phyloP scores from a whole-genome alignment of 2,113 vertebrate species.

The Planiliza haematocheilus region DNA sequence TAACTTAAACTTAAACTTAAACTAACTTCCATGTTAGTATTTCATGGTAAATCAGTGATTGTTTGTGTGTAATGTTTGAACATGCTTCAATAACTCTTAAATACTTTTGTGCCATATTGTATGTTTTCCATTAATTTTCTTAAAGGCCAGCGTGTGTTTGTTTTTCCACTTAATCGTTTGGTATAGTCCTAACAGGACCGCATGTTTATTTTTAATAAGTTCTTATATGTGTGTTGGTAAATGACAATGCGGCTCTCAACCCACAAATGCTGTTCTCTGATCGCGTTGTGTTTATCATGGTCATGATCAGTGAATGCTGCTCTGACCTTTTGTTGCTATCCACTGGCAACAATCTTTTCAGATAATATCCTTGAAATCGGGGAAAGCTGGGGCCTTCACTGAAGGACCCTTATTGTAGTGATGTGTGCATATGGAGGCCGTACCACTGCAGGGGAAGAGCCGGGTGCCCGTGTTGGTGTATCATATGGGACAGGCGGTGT shows the following conservation, averaged over 20 bases:
- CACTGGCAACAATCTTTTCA: constrained; percentile 75
- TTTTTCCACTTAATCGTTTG: constrained; percentile 2
- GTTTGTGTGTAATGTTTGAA: background rate
- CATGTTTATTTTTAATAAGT: background rate
- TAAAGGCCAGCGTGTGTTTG: too few species aligned
- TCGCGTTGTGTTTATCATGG: constrained; percentile 54
- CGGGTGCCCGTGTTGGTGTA: constrained; percentile 68
- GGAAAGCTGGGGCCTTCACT: constrained; percentile 71
- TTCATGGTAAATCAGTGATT: background rate
- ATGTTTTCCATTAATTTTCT: constrained; percentile 2
- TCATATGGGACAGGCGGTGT: constrained; percentile 76
- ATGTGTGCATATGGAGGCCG: constrained; percentile 82
- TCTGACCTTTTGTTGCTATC: constrained; percentile 76
- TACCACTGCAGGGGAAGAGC: constrained; percentile 67
- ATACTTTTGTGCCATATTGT: background rate
- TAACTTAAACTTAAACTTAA: background rate
- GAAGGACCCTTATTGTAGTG: constrained; percentile 76
- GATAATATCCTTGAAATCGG: constrained; percentile 76
- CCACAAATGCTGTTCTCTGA: constrained; percentile 9
- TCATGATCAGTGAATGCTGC: constrained; percentile 48
- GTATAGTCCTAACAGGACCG: background rate
- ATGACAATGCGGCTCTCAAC: constrained; percentile 17
- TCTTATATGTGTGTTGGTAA: background rate
- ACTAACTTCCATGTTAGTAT: background rate
- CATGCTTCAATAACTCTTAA: constrained; percentile 6